phyloP scores from a whole-genome alignment of 2,797 vertebrate genomes.

The Gobio occitaniae region DNA sequence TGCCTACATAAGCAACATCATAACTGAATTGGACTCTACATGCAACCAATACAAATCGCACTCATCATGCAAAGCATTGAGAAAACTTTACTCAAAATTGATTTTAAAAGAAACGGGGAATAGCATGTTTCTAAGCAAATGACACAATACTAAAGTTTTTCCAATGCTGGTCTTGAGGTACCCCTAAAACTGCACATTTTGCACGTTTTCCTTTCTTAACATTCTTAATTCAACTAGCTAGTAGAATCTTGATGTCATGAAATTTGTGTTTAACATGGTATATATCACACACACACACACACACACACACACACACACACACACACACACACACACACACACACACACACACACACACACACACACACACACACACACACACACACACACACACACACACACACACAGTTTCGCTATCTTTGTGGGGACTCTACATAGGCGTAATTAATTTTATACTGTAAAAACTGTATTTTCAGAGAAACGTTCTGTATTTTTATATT shows the following conservation, averaged over 20 bases:
- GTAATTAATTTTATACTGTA: too few species aligned
- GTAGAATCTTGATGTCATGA: neutral
- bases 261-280: neutral
- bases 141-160: neutral
- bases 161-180: neutral
- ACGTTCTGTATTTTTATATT: too few species aligned
- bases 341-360: too few species aligned
- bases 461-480: too few species aligned
- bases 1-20: neutral
- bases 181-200: neutral
- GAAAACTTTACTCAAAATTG: neutral
- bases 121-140: neutral
- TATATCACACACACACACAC: too few species aligned
- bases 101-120: neutral
- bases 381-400: too few species aligned
- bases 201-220: neutral
- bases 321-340: too few species aligned
- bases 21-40: conserved; percentile 1
- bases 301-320: too few species aligned
- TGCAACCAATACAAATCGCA: neutral
- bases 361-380: too few species aligned
- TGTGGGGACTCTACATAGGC: too few species aligned
- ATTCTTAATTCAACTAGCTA: too few species aligned
- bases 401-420: too few species aligned
- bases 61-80: neutral